Evolutionary conservation across 2,888 invertebrate species (phyloP), one percentile per base, ranked within the genome.

Genomic region (Andrena marginata): DNA sequence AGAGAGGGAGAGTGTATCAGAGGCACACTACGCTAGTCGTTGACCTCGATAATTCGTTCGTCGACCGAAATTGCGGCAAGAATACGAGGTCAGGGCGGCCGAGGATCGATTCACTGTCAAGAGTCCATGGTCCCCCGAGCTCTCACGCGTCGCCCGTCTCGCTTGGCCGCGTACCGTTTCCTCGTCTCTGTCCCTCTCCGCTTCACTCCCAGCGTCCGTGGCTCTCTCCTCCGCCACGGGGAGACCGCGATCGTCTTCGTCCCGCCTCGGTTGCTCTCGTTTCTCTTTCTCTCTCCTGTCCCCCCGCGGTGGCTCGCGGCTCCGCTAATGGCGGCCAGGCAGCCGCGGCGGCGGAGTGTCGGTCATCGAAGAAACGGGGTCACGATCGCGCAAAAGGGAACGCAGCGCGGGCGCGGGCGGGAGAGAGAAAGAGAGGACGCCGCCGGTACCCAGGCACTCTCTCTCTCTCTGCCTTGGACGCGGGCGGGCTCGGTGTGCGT

Each of bases 371-470:
- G 88, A 93, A 93, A 93, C 91, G 92, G 90, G 93, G 93, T 93
- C 92, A 93, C 91, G 93, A 92, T 92, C 93, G 92, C 91, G 90
- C 88, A 92, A 92, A 93, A 92, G 92, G 90, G 92, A 93, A 92
- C 90, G 90, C 88, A 85, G 78, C 81, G 78, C 81, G 84, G 81
- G 79, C 77, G 85, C 74, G 72, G 79, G 63, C 73, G 54, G 54
- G 64, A 69, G 70, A 48, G 65, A 80, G 69, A 67, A 42, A 65
- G 69, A 79, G 80, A 80, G 60, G 65, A 62, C 65, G 51, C 68
- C 77, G 16, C 26, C 33, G 35, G 65, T 42, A 5, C 23, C 23
- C 23, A 23, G 33, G 31, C 31, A 13, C 51, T 54, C 56, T 64
- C 65, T 48, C 42, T 42, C 49, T 60, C 59, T 74, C 64, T 31